Percentiles rank a stretch among this genome's conserved stretches.
These are phyloP conservation scores for Conops quadrifasciatus DNA, from an alignment of 2,888 invertebrate genomes.

Conservation along the genomic window DNA sequence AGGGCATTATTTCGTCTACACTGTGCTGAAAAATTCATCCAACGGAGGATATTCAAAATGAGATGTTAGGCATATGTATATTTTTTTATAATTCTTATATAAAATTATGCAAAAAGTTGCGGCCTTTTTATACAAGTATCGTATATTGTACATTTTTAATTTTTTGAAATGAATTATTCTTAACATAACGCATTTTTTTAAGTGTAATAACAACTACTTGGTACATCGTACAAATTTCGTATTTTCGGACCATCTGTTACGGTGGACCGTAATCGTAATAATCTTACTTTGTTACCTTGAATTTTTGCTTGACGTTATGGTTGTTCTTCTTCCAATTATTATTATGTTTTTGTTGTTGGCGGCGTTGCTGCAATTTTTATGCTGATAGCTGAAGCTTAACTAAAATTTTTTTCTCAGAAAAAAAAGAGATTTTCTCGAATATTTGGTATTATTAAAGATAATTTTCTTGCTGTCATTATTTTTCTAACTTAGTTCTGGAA, in stretches of 20 bases:
- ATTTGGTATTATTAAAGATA: too few species aligned
- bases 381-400: not conserved
- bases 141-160: too few species aligned
- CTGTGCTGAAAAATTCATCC: too few species aligned
- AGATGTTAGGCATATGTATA: not conserved
- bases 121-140: too few species aligned
- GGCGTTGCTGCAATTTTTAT: not conserved
- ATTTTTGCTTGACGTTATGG: not conserved
- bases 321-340: not conserved
- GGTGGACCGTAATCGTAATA: slow-evolving; percentile 2
- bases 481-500: too few species aligned
- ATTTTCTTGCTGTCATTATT: too few species aligned
- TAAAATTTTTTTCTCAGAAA: too few species aligned
- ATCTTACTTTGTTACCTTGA: slow-evolving; percentile 3
- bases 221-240: slow-evolving; percentile 1
- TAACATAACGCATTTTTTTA: not conserved
- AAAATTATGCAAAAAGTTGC: not conserved
- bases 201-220: not conserved
- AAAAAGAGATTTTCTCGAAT: too few species aligned
- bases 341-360: not conserved
- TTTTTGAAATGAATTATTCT: not conserved
- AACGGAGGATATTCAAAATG: not conserved
- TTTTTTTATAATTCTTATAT: not conserved
- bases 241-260: slow-evolving; percentile 8
- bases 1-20: too few species aligned